A percentile compares a stretch with the other conserved stretches of the same genome.
Conservation (phyloP, 2,797 vertebrate genomes). For the Etheostoma nigrum region DNA sequence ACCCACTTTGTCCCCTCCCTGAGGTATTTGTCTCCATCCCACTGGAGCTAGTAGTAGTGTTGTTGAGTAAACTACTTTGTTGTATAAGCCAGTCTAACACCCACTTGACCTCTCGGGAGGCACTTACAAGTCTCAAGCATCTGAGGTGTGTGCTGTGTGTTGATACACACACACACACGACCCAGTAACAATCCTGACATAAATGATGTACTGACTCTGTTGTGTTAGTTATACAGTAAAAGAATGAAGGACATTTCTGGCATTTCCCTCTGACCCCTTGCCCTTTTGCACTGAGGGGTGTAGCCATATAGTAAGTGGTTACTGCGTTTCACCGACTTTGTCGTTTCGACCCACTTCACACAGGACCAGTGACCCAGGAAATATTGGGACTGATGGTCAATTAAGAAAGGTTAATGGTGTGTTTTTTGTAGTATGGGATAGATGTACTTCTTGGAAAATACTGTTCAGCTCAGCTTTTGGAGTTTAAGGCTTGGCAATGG, state of each 20-base stretch:
- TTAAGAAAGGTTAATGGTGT: not conserved
- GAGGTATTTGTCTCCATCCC: slow-evolving; percentile 51
- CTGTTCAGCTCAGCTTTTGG: not conserved
- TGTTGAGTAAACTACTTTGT: slow-evolving; percentile 65
- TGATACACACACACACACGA: slow-evolving; percentile 48
- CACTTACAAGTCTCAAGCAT: slow-evolving; percentile 48
- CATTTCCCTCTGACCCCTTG: slow-evolving; percentile 44
- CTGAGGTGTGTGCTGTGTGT: slow-evolving; percentile 48
- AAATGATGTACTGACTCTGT: slow-evolving; percentile 14
- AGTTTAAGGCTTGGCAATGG: not conserved
- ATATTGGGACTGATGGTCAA: not conserved
- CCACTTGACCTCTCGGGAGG: slow-evolving; percentile 67
- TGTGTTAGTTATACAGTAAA: slow-evolving; percentile 15
- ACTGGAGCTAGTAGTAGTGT: slow-evolving; percentile 25
- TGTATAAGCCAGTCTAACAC: slow-evolving; percentile 58
- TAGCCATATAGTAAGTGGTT: slow-evolving; percentile 27
- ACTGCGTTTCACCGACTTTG: slow-evolving; percentile 1
- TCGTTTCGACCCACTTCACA: slow-evolving; percentile 8
- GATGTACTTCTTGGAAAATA: slow-evolving; percentile 11
- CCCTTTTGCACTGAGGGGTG: slow-evolving; percentile 44
- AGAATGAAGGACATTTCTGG: slow-evolving; percentile 50
- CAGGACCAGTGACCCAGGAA: slow-evolving; percentile 3
- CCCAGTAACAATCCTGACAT: slow-evolving; percentile 36
- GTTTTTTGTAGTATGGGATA: slow-evolving; percentile 4
- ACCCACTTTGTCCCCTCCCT: slow-evolving; percentile 23